A percentile compares a stretch with the other conserved stretches of the same genome.
Conservation (phyloP, 2,797 vertebrate species). For the Peromyscus eremicus region DNA sequence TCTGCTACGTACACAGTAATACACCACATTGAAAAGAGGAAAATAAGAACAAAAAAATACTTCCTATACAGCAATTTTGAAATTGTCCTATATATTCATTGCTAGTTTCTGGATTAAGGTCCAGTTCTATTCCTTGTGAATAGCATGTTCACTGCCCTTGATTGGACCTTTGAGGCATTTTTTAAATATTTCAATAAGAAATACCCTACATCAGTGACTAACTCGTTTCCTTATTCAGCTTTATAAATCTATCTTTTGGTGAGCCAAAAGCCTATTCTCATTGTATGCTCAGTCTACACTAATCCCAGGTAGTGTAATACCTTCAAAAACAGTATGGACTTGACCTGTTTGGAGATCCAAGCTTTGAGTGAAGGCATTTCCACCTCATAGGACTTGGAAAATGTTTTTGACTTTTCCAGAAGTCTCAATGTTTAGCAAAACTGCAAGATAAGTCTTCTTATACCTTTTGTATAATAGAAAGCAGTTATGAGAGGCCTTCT, state of each 20-base stretch:
- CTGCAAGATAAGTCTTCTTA: neutral
- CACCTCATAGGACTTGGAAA: neutral
- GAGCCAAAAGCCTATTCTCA: neutral
- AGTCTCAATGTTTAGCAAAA: neutral
- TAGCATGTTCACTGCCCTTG: neutral
- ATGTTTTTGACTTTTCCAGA: neutral
- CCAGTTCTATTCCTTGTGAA: neutral
- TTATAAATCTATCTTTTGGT: too few species aligned
- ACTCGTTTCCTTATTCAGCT: neutral
- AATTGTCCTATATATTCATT: neutral
- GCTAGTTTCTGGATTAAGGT: neutral
- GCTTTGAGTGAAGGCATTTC: neutral
- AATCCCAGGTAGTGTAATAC: neutral
- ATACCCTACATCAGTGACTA: neutral
- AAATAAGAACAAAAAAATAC: neutral
- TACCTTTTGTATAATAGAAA: neutral
- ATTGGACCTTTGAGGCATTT: neutral
- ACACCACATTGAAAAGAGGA: neutral
- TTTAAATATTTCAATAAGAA: neutral
- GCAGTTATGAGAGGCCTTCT: neutral
- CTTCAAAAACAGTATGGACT: neutral
- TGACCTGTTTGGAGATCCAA: neutral
- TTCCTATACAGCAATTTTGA: neutral
- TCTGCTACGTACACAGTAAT: neutral
- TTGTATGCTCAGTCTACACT: too few species aligned